Evolutionary conservation across 2,113 vertebrate species (phyloP).

Genomic region (Sander lucioperca): DNA sequence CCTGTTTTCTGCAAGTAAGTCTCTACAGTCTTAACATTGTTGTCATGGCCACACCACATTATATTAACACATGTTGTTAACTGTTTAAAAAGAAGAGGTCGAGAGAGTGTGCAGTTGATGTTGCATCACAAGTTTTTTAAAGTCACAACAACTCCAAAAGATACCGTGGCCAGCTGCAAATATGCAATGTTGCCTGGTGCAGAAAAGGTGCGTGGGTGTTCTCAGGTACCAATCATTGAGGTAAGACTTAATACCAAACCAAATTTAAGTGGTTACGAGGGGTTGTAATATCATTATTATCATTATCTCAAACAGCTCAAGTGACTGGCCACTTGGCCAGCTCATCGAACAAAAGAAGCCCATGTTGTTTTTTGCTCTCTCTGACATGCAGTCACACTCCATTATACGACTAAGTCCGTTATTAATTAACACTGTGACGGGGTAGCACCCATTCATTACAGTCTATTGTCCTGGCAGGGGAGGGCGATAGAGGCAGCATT

Average conservation of each 20-base stretch:
- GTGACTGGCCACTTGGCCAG: constrained; percentile 10
- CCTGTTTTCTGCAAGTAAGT: neutral
- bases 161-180: neutral
- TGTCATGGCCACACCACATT: neutral
- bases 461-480: constrained; percentile 33
- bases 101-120: neutral
- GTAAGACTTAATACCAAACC: constrained; percentile 1
- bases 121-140: neutral
- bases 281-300: constrained; percentile 29
- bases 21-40: neutral
- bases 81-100: neutral
- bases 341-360: constrained; percentile 42
- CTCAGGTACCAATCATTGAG: constrained; percentile 4
- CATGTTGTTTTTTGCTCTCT: constrained; percentile 23
- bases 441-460: constrained; percentile 50
- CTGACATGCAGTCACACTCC: constrained; percentile 46
- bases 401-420: constrained; percentile 61
- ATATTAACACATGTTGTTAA: neutral
- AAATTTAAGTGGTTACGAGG: neutral
- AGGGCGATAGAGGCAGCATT: constrained; percentile 14
- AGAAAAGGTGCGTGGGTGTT: neutral
- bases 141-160: neutral
- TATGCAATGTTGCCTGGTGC: neutral
- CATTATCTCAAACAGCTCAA: constrained; percentile 29
- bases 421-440: constrained; percentile 65